Evolutionary conservation across 2,797 vertebrate genomes (phyloP).

Genomic region (Phaenicophaeus curvirostris): DNA sequence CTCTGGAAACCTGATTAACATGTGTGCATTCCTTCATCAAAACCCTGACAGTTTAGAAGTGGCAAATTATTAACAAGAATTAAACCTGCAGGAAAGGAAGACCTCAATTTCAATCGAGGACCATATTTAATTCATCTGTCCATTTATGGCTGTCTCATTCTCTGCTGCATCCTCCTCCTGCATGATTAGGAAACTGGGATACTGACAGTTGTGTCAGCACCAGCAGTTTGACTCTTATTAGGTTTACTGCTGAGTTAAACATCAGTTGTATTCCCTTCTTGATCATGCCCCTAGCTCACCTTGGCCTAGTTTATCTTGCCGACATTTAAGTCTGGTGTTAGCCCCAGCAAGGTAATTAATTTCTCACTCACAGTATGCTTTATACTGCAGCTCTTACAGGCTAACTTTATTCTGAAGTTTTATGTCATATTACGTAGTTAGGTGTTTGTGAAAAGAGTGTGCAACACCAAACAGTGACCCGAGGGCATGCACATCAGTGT

Average conservation of each 20-base stretch:
- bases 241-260: conserved; percentile 31
- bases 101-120: background rate
- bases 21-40: background rate
- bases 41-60: conserved; percentile 16
- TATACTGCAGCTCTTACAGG: background rate
- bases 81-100: conserved; percentile 22
- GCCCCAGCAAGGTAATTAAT: conserved; percentile 20
- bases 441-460: background rate
- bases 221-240: background rate
- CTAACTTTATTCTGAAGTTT: background rate
- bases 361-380: background rate
- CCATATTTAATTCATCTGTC: conserved; percentile 32
- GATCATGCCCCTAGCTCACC: background rate
- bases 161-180: background rate
- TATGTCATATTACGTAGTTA: background rate
- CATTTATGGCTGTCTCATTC: background rate
- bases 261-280: background rate
- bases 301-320: conserved; percentile 46
- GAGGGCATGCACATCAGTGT: accelerated
- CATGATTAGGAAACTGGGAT: background rate
- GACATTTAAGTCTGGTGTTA: background rate
- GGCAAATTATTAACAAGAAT: background rate
- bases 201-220: background rate
- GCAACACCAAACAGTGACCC: background rate
- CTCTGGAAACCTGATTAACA: background rate